A percentile compares a stretch with the other conserved stretches of the same genome.
Conservation (phyloP, 37 sponge, comb jelly and placozoan genomes). For the Spongia lamella region DNA sequence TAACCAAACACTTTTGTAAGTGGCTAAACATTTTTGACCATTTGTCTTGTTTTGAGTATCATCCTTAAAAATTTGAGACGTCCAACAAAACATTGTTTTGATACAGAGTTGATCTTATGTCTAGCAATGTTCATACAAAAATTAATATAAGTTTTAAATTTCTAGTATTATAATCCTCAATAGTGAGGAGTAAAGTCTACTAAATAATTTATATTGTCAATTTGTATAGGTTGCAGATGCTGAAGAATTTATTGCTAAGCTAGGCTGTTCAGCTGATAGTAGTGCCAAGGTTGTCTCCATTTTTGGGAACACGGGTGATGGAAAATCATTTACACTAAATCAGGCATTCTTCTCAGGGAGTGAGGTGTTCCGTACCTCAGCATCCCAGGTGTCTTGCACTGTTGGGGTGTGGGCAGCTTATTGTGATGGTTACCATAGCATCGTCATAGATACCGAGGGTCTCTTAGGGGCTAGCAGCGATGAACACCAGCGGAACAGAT, state of each 20-base stretch:
- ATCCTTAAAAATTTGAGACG: too few relatives aligned
- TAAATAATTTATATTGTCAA: too few relatives aligned
- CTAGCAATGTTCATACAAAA: too few relatives aligned
- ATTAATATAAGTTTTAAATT: too few relatives aligned
- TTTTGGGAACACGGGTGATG: constrained; percentile 97
- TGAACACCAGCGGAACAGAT: constrained; percentile 71
- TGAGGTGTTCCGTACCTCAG: constrained; percentile 79
- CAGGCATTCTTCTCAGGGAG: constrained; percentile 85
- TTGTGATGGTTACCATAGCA: constrained; percentile 38
- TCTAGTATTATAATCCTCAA: too few relatives aligned
- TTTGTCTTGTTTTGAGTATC: too few relatives aligned
- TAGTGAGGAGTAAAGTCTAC: too few relatives aligned
- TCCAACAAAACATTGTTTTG: too few relatives aligned
- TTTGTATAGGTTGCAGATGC: constrained; percentile 43
- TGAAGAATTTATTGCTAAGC: constrained; percentile 34
- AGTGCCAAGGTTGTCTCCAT: constrained; percentile 93
- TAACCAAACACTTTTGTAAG: too few relatives aligned
- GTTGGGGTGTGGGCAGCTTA: constrained; percentile 93
- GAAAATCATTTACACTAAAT: constrained; percentile 91
- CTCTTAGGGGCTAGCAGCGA: constrained; percentile 75
- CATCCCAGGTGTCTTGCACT: constrained; percentile 74
- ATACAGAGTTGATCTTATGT: too few relatives aligned
- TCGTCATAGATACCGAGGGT: constrained; percentile 92
- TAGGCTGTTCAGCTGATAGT: constrained; percentile 34
- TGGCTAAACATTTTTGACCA: too few relatives aligned